These are phyloP conservation scores for Chlorodrepanis virens DNA, from an alignment of 2,113 vertebrate genomes.

Conservation along the genomic window DNA sequence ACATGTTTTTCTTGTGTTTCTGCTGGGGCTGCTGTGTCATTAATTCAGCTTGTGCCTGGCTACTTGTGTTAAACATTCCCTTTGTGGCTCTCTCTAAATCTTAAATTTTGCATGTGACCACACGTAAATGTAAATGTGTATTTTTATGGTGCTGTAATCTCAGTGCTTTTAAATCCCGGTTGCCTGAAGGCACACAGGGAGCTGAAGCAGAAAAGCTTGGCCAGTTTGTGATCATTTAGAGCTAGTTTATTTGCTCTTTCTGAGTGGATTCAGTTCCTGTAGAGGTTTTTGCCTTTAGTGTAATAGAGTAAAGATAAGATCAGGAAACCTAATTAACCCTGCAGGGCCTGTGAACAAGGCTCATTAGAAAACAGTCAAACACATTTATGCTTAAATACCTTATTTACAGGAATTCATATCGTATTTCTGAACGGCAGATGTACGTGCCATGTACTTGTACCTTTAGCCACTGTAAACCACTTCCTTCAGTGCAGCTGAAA, in stretches of 20 bases:
- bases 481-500: conserved; percentile 22
- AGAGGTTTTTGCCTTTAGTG: conserved; percentile 49
- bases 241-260: conserved; percentile 76
- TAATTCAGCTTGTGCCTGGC: conserved; percentile 65
- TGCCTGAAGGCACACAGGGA: conserved; percentile 71
- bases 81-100: conserved; percentile 70
- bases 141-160: conserved; percentile 78
- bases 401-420: conserved; percentile 34
- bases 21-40: conserved; percentile 60
- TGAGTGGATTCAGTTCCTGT: conserved; percentile 63
- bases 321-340: conserved; percentile 66
- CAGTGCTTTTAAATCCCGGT: conserved; percentile 64
- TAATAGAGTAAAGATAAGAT: conserved; percentile 62
- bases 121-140: conserved; percentile 77
- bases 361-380: conserved; percentile 60
- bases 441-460: not conserved
- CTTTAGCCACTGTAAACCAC: not conserved
- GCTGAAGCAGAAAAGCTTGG: conserved; percentile 72
- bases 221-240: conserved; percentile 82
- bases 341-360: conserved; percentile 53
- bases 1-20: conserved; percentile 68
- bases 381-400: conserved; percentile 58
- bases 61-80: conserved; percentile 69
- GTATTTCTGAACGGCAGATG: not conserved
- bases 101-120: conserved; percentile 76